These are phyloP conservation scores for Aproaerema taeniolella DNA, from an alignment of 2,888 invertebrate genomes.

Conservation along the genomic window DNA sequence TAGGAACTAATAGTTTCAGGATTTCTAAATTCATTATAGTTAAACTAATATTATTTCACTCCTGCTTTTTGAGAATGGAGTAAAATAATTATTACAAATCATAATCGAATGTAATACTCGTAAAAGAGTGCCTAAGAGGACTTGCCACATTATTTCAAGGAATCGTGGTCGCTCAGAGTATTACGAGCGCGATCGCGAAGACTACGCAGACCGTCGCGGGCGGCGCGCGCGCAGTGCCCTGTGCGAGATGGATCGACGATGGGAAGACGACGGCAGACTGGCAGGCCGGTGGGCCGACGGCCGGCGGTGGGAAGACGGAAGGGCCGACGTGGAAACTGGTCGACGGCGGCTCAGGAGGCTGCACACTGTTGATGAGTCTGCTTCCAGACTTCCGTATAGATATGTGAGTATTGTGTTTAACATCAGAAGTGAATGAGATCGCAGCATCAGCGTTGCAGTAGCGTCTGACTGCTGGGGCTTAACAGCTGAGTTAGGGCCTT, in stretches of 20 bases:
- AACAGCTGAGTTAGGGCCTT: no score
- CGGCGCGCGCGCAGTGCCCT: conserved; percentile 55
- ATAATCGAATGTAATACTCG: no score
- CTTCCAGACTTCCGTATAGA: conserved; percentile 27
- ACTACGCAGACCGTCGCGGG: conserved; percentile 37
- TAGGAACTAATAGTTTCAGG: no score
- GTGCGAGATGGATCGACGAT: conserved; percentile 44
- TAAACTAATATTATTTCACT: no score
- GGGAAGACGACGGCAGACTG: conserved; percentile 30
- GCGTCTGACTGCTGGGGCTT: no score
- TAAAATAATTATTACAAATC: no score
- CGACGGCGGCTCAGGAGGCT: conserved; percentile 43
- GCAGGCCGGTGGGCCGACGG: conserved; percentile 38
- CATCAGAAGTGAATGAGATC: not conserved
- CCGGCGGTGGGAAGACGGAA: conserved; percentile 33
- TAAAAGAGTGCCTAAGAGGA: no score
- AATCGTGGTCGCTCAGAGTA: conserved; percentile 54
- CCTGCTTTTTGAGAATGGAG: no score
- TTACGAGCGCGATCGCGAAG: conserved; percentile 46
- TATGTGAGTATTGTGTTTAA: conserved; percentile 25
- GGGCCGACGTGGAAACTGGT: conserved; percentile 26
- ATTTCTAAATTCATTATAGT: no score
- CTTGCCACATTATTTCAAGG: no score
- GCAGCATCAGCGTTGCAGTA: not conserved
- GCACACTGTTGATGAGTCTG: conserved; percentile 53